phyloP scores from a whole-genome alignment of 1,140 invertebrate species.

The Drosophila carrolli region DNA sequence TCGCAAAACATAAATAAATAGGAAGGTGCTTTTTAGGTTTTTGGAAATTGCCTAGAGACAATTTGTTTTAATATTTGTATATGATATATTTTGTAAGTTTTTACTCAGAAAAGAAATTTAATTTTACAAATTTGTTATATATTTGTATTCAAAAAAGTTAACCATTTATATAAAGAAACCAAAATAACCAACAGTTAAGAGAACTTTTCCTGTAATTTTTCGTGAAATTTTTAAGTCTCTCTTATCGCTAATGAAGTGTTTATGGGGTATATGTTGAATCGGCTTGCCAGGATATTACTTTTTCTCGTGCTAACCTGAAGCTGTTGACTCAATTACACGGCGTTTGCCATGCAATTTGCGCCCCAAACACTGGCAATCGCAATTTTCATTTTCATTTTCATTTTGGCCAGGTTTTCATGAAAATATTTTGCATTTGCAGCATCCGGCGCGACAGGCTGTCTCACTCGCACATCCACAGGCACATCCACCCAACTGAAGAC shows the following conservation, averaged over 20 bases:
- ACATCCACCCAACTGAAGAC: conserved; percentile 1
- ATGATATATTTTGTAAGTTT: too few relatives aligned
- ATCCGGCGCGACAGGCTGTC: conserved; percentile 66
- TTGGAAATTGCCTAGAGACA: too few relatives aligned
- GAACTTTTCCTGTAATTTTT: background rate
- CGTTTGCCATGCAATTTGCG: conserved; percentile 65
- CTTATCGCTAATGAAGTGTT: conserved; percentile 41
- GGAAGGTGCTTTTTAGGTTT: too few relatives aligned
- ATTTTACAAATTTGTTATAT: too few relatives aligned
- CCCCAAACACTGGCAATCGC: conserved; percentile 19
- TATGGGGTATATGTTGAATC: conserved; percentile 19
- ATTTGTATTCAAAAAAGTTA: too few relatives aligned
- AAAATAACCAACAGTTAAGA: too few relatives aligned
- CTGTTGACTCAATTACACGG: conserved; percentile 76
- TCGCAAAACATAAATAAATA: too few relatives aligned
- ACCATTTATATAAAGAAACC: too few relatives aligned
- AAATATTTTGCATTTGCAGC: conserved; percentile 81
- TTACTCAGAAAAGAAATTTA: too few relatives aligned
- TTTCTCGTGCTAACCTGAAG: conserved; percentile 33
- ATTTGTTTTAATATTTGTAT: too few relatives aligned
- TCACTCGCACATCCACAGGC: conserved; percentile 16
- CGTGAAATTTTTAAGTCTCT: conserved; percentile 1
- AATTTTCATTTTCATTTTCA: conserved; percentile 56
- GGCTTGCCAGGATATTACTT: conserved; percentile 35
- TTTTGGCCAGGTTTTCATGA: conserved; percentile 59